Evolutionary conservation across 2,888 invertebrate genomes (phyloP), one percentile per base, ranked within the genome.

Genomic region (Charanyca ferruginea): DNA sequence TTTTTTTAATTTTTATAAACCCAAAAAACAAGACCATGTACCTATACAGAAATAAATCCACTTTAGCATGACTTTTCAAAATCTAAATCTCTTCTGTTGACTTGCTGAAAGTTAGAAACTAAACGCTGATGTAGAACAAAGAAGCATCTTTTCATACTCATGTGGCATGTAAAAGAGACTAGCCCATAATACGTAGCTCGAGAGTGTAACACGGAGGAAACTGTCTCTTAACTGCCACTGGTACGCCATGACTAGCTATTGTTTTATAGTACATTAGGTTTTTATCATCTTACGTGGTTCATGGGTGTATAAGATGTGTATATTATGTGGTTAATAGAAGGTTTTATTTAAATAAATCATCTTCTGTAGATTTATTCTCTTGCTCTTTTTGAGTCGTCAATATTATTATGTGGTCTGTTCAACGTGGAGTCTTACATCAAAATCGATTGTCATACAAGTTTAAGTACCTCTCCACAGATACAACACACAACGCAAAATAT

Each of bases 181-280:
- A 52, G 57, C 52, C 68, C 76, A 79, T 83, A 82, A 83, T 83
- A 74, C 74, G 18, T 51, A 38, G 60, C 81, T 76, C 60, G 73
- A 74, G 74, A 64, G 63, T 57, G 66, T 64, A 77, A 78, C 79
- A 80, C 77, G 65, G 73, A 78, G 78, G 84, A 83, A 82, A 72
- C 83, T 75, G 79, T 77, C 80, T 82, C 70, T 79, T 80, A 74
- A 74, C 79, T 77, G 80, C 76, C 72, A 59, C 41, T 49, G 66
- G 48, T 63, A 58, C 58, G 58, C 32, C 51, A 45, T 65, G 59
- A 66, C 66, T 57, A 59, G 48, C 70, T 79, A 71, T 79, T 79
- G 77, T 79, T 67, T 73, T 49, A 63, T 28, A 51, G 44, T 54
- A 62, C 60, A 61, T 67, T 32, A 44, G 41, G 35, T 55, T 67